Percentiles rank a stretch among this genome's conserved stretches.
These are phyloP conservation scores for Glossophaga mutica DNA, from an alignment of 2,797 vertebrate species.

Conservation along the genomic window DNA sequence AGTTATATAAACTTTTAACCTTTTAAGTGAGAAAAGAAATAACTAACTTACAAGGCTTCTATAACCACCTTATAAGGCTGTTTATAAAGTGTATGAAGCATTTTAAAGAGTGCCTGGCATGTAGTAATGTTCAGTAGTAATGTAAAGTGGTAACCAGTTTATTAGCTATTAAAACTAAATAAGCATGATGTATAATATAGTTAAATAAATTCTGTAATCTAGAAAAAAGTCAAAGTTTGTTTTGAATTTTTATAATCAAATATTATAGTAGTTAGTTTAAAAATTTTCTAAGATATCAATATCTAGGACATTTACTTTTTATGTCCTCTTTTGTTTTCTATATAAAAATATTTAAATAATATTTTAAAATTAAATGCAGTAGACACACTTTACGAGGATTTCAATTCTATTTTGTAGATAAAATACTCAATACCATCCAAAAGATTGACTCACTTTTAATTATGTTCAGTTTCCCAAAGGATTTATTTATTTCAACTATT, in stretches of 20 bases:
- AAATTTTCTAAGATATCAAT: neutral
- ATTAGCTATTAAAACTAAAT: neutral
- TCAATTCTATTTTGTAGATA: neutral
- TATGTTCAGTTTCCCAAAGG: neutral
- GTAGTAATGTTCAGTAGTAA: neutral
- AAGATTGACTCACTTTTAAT: neutral
- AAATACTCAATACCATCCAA: neutral
- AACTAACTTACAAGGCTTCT: neutral
- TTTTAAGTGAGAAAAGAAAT: neutral
- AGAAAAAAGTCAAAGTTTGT: neutral
- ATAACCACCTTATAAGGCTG: neutral
- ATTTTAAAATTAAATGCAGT: neutral
- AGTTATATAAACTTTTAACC: neutral
- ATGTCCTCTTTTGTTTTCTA: neutral
- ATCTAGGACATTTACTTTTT: neutral
- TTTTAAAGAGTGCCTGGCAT: neutral
- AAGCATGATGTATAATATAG: neutral
- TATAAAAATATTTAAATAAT: neutral
- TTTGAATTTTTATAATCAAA: neutral
- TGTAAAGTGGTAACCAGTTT: neutral
- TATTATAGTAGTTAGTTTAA: neutral
- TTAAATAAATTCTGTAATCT: neutral
- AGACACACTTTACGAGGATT: neutral
- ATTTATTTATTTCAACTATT: neutral
- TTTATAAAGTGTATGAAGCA: neutral